Conservation (phyloP, 2,113 vertebrate species). For the Hiodon tergisus region DNA sequence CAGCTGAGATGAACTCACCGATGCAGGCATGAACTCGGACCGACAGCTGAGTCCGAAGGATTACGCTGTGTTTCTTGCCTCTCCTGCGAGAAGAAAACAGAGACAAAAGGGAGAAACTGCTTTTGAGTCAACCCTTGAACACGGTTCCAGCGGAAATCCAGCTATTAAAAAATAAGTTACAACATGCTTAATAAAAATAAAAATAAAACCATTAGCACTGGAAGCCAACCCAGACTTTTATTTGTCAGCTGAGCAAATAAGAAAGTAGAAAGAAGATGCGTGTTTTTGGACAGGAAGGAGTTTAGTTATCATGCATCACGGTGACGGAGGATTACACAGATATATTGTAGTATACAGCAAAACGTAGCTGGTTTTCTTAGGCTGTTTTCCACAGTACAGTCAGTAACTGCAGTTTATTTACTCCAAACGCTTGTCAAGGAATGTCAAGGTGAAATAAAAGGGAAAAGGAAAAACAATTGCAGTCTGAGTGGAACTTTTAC, state of each 20-base stretch:
- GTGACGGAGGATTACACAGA: background rate
- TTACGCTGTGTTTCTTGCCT: constrained; percentile 90
- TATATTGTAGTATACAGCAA: background rate
- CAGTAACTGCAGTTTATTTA: constrained; percentile 5
- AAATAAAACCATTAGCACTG: background rate
- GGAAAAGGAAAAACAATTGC: background rate
- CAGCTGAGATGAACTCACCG: constrained; percentile 69
- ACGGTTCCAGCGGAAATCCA: too few relatives aligned
- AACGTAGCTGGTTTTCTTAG: too few relatives aligned
- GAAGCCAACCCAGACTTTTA: background rate
- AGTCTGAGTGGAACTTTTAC: background rate
- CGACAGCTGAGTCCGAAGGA: constrained; percentile 88
- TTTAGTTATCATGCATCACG: background rate
- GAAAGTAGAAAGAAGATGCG: background rate
- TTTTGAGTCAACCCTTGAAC: background rate
- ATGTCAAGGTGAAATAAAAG: constrained; percentile 13
- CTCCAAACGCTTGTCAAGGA: background rate
- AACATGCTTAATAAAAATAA: background rate
- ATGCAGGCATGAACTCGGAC: constrained; percentile 96
- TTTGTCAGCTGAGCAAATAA: background rate
- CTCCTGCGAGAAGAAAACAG: constrained; percentile 59
- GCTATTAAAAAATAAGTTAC: too few relatives aligned
- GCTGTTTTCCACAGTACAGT: background rate
- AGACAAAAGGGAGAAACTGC: constrained; percentile 19
- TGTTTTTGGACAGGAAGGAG: background rate